phyloP scores from a whole-genome alignment of 64 coral and sea anemone species.

The Actinia tenebrosa region DNA sequence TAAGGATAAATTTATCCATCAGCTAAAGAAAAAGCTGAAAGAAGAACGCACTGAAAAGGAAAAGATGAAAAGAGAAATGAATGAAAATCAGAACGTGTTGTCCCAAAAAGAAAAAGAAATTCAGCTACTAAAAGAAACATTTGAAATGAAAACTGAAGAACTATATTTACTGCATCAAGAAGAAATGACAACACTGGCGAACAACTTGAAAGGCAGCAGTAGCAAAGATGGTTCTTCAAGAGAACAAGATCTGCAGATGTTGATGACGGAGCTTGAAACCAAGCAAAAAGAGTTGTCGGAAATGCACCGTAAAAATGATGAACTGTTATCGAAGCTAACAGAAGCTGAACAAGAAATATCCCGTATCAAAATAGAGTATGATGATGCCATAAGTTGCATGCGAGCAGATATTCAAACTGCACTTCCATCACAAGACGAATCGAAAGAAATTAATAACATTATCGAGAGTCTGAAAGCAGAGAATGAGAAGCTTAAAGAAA shows the following conservation, averaged over 20 bases:
- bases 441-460: neutral
- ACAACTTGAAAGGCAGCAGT: neutral
- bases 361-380: neutral
- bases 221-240: neutral
- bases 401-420: constrained; percentile 26
- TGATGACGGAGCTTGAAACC: neutral
- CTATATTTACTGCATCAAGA: neutral
- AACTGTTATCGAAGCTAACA: neutral
- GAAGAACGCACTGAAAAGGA: constrained; percentile 49
- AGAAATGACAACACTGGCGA: neutral
- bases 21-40: constrained; percentile 51
- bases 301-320: neutral
- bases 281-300: neutral
- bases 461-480: neutral
- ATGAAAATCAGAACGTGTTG: constrained; percentile 20
- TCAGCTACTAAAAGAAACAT: constrained; percentile 5
- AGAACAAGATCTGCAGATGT: neutral
- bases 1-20: constrained; percentile 48
- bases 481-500: constrained; percentile 13
- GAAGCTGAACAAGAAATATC: neutral
- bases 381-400: neutral
- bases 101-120: constrained; percentile 36
- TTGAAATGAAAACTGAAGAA: neutral
- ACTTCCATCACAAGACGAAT: neutral
- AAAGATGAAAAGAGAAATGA: constrained; percentile 37